A percentile compares a stretch with the other conserved stretches of the same genome.
Conservation (phyloP, 2,888 invertebrate genomes). For the Lasioglossum marginatum region DNA sequence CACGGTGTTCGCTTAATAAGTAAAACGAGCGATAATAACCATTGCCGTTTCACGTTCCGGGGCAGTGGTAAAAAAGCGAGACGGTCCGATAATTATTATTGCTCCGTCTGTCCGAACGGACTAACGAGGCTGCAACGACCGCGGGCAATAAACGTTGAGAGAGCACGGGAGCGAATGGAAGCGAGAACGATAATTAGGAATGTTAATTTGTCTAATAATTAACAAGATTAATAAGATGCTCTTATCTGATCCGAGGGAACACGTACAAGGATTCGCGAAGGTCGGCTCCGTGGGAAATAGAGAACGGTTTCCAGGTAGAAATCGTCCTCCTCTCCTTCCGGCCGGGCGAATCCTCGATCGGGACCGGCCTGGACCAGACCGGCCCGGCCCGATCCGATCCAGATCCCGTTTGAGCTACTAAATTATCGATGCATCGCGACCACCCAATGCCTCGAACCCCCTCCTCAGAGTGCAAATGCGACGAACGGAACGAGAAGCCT, state of each 20-base stretch:
- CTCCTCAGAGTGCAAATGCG: neutral
- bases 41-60: constrained; percentile 50
- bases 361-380: neutral
- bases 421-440: constrained; percentile 21
- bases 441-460: neutral
- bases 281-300: constrained; percentile 58
- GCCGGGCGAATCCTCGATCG: neutral
- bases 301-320: constrained; percentile 20
- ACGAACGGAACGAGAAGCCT: constrained; percentile 1
- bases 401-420: constrained; percentile 18
- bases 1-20: constrained; percentile 53
- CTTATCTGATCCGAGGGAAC: constrained; percentile 60
- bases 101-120: constrained; percentile 54
- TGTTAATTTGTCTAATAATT: constrained; percentile 70
- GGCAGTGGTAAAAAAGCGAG: constrained; percentile 55
- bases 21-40: constrained; percentile 59
- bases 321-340: constrained; percentile 4
- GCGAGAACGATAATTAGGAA: constrained; percentile 68
- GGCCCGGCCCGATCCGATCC: neutral
- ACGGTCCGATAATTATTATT: constrained; percentile 67
- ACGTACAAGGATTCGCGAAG: constrained; percentile 58
- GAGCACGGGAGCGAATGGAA: constrained; percentile 48
- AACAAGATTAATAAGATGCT: constrained; percentile 63
- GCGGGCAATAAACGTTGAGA: constrained; percentile 61
- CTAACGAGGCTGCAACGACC: constrained; percentile 59